Conservation (phyloP, 1,140 invertebrate genomes). For the Brachionus plicatilis region DNA sequence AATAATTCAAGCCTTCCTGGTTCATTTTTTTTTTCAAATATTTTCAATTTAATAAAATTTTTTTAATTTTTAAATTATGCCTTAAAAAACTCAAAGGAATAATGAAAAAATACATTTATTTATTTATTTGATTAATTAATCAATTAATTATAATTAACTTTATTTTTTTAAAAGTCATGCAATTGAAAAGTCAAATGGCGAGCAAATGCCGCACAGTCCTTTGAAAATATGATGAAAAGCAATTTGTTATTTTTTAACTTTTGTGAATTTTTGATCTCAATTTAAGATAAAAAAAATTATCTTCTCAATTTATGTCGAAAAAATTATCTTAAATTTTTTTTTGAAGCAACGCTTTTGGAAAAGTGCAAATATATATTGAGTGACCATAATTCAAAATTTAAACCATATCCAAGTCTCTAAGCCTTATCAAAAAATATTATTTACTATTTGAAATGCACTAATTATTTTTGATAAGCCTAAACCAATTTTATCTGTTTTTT, state of each 20-base stretch:
- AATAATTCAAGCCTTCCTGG: background rate
- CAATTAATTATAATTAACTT: background rate
- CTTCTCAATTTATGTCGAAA: background rate
- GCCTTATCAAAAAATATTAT: background rate
- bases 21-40: background rate
- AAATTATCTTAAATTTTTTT: background rate
- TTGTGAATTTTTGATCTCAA: background rate
- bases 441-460: constrained; percentile 20
- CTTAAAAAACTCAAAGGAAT: background rate
- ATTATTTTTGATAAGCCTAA: constrained; percentile 5
- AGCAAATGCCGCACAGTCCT: background rate
- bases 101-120: background rate
- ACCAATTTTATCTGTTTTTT: constrained; percentile 5
- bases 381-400: background rate
- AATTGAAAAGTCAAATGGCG: background rate
- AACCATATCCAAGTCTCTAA: constrained; percentile 13
- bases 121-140: background rate
- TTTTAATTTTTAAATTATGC: background rate
- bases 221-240: background rate
- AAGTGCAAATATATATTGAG: background rate
- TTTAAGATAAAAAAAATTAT: background rate
- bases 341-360: background rate
- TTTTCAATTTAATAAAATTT: too few species aligned
- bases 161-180: background rate
- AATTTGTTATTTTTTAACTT: background rate